Evolutionary conservation across 2,113 vertebrate genomes (phyloP).

Genomic region (Emberiza fucata): DNA sequence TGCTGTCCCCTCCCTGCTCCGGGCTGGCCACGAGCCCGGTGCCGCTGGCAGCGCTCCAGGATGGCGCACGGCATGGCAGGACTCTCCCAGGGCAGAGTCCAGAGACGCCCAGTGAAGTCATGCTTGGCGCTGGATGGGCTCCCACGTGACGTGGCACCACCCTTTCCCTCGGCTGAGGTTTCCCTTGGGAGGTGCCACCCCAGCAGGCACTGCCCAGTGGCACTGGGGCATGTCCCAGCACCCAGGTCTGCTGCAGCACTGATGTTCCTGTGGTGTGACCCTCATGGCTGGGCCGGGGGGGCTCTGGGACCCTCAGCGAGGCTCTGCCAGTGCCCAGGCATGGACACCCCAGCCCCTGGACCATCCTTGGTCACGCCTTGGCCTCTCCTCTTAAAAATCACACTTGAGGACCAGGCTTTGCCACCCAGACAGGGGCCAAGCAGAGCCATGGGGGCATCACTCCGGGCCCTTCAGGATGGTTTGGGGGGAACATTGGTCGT

Average conservation of each 20-base stretch:
- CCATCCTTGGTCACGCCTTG: neutral
- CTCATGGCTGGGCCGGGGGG: neutral
- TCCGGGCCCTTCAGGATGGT: neutral
- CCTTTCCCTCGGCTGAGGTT: neutral
- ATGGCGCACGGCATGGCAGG: neutral
- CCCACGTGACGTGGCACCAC: neutral
- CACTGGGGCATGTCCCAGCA: neutral
- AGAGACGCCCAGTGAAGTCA: constrained; percentile 17
- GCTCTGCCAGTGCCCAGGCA: neutral
- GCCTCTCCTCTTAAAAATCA: neutral
- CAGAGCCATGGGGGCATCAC: neutral
- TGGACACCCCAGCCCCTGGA: neutral
- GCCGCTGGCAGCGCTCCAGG: neutral
- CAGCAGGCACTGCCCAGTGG: neutral
- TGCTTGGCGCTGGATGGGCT: neutral
- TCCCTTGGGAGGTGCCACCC: neutral
- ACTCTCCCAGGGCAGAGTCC: constrained; percentile 57
- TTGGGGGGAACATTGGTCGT: accelerated
- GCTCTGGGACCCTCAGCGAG: neutral
- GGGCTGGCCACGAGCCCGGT: neutral
- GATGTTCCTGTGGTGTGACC: neutral
- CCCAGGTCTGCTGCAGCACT: neutral
- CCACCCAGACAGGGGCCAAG: neutral
- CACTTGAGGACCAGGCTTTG: neutral
- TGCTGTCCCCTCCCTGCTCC: neutral